These are phyloP conservation scores for Drosophila birchii DNA, from an alignment of 2,888 invertebrate species.

Conservation along the genomic window DNA sequence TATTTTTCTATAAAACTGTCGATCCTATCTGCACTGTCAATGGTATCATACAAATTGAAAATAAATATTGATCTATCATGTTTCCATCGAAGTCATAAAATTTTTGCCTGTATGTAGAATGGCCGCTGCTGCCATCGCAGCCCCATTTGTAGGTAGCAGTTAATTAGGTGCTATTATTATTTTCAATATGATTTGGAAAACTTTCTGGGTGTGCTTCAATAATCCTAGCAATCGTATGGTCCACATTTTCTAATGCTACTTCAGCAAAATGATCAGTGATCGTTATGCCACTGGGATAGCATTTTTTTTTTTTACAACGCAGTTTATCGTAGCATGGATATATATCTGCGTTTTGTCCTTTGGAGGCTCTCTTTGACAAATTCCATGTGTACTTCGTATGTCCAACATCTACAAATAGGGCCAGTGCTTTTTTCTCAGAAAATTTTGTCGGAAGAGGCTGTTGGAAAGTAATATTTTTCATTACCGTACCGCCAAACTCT, in stretches of 20 bases:
- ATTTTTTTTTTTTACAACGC: conserved; percentile 4
- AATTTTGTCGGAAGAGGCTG: conserved; percentile 4
- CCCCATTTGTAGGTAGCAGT: not conserved
- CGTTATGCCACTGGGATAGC: conserved; percentile 5
- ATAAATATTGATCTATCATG: conserved; percentile 4
- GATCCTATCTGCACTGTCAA: conserved; percentile 1
- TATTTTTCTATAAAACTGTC: conserved; percentile 6
- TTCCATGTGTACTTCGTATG: conserved; percentile 1
- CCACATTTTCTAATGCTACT: not conserved
- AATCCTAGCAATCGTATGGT: conserved; percentile 1
- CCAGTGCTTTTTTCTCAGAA: not conserved
- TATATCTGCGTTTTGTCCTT: not conserved
- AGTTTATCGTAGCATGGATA: conserved; percentile 4
- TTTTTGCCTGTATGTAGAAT: not conserved
- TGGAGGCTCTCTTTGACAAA: not conserved
- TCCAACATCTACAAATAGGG: conserved; percentile 11
- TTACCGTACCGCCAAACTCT: not conserved
- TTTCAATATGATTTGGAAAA: conserved; percentile 6
- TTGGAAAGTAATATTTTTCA: conserved; percentile 1
- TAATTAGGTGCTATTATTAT: not conserved
- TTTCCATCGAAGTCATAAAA: not conserved
- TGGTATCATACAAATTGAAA: conserved; percentile 3
- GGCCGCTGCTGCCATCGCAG: not conserved
- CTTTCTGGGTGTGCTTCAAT: not conserved
- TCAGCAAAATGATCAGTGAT: conserved; percentile 4